Base-by-base conservation (phyloP, 1,140 invertebrate genomes). In the Tribolium madens region DNA sequence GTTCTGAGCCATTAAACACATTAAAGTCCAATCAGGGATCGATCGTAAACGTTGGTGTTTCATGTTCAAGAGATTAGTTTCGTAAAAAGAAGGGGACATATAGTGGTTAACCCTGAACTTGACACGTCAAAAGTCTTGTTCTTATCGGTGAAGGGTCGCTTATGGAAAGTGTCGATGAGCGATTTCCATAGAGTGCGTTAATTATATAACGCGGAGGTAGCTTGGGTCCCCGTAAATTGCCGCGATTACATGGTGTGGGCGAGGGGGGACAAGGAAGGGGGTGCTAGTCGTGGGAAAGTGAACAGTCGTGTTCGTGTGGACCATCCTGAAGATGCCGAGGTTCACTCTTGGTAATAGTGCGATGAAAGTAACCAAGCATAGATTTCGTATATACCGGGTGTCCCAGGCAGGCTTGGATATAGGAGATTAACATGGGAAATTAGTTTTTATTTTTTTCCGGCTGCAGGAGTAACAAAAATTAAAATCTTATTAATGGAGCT, bases 1-100 rank as follows among this genome's bases (percentile, higher is more conserved):
- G 57, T 64, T 64, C 57, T 64, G 26, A 64, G 57, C 57, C 57
- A 64, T 64, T 64, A 64, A 64, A 15, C 57, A 64, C 57, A 64
- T 64, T 64, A 64, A 64, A 64, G 57, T 64, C 57, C 57, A 64
- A 64, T 64, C 57, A 64, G 14, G 21, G 12, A 64, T 64, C 57
- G 57, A 64, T 64, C 57, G 57, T 64, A 64, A 64, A 64, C 57
- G 26, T 33, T 13, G 57, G 21, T 26, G 7, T 60, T 60, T 52
- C 50, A 52, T 15, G 50, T 52, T 15, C 50, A 13, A 14, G 42
- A n/a, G 46, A 47, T 47, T 47, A 14, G 10, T 2, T 47, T 14
- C 9, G 46, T 6, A 14, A 2, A 9, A 46, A 13, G 6, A 7
- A 46, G 15, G 17, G 52, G 52, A 4, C 52, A 21, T 17, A 17